Base-by-base conservation (phyloP, 2,113 vertebrate genomes). In the Plestiodon gilberti region DNA sequence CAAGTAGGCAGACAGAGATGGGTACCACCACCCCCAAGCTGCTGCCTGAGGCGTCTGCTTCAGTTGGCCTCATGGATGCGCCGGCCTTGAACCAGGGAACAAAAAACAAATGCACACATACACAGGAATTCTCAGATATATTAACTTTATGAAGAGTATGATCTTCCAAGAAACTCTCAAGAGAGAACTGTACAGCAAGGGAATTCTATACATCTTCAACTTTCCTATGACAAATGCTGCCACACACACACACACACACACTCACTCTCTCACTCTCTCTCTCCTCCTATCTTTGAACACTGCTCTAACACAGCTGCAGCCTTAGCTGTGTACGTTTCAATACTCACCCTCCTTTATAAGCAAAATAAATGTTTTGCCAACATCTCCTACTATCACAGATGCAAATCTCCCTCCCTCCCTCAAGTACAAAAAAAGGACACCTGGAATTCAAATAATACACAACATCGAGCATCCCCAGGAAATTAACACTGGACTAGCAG, bases 331-430 rank as follows among this genome's bases (percentile, higher is more conserved):
- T 35, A 61, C 65, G 77, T 20, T 64, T 30, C 43, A 48, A 48
- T 48, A 48, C 43, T 14, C 35, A 48, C 38, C 87, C 92, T 57
- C 89, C 9, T 30, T 70, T 48, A 65, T 7, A 0, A 9, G n/a
- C 79, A 57, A n/a, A n/a, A n/a, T n/a, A n/a, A 23, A 57, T 83
- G 74, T 78, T 18, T 71, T 91, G 94, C 90, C 94, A 93, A 94
- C 70, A 33, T 3, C 43, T 13, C 0, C 22, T 85, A 23, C 48
- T 20, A n/a, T 87, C 35, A 67, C 64, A 28, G 86, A 8, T 0
- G 78, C 18, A 89, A 88, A 78, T 15, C 81, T 62, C 52, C 75
- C 89, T 35, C 0, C 7, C 25, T 14, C 18, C 28, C 23, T 40
- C 30, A 43, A 57, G 78, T 64, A 69, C 2, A 23, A 79, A 22